A percentile compares a stretch with the other conserved stretches of the same genome.
Evolutionary conservation across 2,888 invertebrate species (phyloP).

Genomic region (Tortrix viridana): DNA sequence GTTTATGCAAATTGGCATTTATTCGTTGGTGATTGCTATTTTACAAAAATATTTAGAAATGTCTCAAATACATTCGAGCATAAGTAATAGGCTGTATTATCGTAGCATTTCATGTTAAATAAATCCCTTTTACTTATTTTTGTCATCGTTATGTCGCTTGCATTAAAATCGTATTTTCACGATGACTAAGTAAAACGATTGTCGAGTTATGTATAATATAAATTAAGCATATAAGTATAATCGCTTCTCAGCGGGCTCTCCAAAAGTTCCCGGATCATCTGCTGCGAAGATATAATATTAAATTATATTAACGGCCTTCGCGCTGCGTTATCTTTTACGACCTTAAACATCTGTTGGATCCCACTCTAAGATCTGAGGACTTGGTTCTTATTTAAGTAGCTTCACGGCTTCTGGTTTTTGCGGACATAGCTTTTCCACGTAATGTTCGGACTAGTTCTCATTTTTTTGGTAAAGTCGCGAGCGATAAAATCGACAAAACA

Average conservation of each 20-base stretch:
- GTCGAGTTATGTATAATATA: not conserved
- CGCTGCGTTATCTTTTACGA: conserved; percentile 35
- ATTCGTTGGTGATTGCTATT: not conserved
- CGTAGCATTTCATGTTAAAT: not conserved
- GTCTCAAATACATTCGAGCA: conserved; percentile 1
- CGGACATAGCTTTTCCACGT: no score
- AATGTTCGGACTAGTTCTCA: no score
- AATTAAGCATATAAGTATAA: not conserved
- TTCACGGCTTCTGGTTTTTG: not conserved
- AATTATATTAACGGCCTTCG: conserved; percentile 32
- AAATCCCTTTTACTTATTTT: no score
- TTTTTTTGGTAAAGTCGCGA: no score
- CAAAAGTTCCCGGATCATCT: conserved; percentile 27
- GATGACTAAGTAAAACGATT: no score
- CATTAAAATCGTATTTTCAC: no score
- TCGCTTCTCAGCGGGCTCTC: conserved; percentile 1
- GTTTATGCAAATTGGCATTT: no score
- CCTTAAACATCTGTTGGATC: conserved; percentile 23
- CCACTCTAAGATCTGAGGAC: conserved; percentile 10
- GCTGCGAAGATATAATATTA: conserved; percentile 27
- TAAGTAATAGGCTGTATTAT: not conserved
- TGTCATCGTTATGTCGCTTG: no score
- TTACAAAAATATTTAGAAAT: not conserved
- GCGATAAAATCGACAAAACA: no score
- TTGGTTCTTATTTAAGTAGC: not conserved